Evolutionary conservation across 2,888 invertebrate species (phyloP), one percentile per base, ranked within the genome.

Genomic region (Amphiduros pacificus): DNA sequence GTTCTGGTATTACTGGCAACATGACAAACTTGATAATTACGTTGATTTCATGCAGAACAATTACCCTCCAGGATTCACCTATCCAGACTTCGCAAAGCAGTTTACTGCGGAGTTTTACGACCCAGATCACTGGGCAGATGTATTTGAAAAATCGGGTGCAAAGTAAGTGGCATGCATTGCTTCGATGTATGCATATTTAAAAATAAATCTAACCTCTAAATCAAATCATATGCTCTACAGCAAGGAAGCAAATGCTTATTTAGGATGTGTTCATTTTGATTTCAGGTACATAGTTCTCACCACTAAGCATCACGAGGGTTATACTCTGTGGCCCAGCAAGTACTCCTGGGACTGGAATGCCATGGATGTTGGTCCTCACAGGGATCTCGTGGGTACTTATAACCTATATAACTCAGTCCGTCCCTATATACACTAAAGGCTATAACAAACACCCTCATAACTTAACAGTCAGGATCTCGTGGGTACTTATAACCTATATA

Each of bases 91-190:
- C 84, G 96, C 90, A 0, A 87, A 87, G 24, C 53, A 91, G 76
- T 96, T 97, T 74, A 93, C 89, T 49, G 76, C 94, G 0, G 93
- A 94, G 80, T 90, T 95, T 75, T 97, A 90, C 76, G 87, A 95
- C 78, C 89, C 96, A 0, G 84, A 87, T 0, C 84, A 89, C 72
- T 97, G 96, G 94, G 92, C 92, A 0, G 84, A 89, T 58, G 84
- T 96, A 14, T 92, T 97, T 74, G 81, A 87, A 55, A 88, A 89
- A 64, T 89, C 96, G 48, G 96, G 96, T 53, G 97, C 95, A 52
- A 92, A 89, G 78, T 78, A 22, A 59, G 62, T 62, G 24, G 5
- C 4, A 44, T 44, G 22, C 17, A 36, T 36, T 36, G 36, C 17
- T 17, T 36, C 17, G 9, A 11, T 36, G 9, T 36, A 36, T 36